These are phyloP conservation scores for Caenorhabditis macrosperma DNA, from an alignment of 2,888 invertebrate genomes.

Conservation along the genomic window DNA sequence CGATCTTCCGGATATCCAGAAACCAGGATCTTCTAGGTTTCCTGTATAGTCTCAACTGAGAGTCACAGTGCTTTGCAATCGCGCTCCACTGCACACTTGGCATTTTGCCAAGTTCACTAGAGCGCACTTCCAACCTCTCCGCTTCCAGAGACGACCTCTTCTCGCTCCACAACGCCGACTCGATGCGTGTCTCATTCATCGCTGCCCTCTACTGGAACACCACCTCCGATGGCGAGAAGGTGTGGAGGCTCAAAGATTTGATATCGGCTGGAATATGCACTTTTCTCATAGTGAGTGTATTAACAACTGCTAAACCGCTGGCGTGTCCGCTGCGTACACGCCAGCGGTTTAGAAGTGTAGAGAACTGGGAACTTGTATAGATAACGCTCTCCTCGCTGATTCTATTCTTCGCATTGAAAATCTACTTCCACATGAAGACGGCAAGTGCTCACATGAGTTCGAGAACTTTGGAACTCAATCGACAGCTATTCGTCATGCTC, in stretches of 20 bases:
- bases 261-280: background rate
- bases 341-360: too few species aligned
- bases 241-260: background rate
- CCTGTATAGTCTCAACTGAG: too few species aligned
- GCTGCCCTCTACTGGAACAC: background rate
- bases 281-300: too few species aligned
- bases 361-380: too few species aligned
- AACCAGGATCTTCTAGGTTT: too few species aligned
- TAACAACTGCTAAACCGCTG: too few species aligned
- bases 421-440: background rate
- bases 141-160: background rate
- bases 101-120: background rate
- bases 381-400: background rate
- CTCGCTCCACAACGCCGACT: background rate
- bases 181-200: background rate
- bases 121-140: background rate
- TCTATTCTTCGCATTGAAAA: constrained; percentile 1
- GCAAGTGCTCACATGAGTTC: background rate
- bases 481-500: constrained; percentile 2
- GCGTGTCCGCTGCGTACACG: too few species aligned
- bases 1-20: too few species aligned
- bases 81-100: too few species aligned
- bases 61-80: too few species aligned
- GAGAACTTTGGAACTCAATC: background rate
- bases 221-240: background rate